Evolutionary conservation across 2,888 invertebrate genomes (phyloP).

Genomic region (Cistogaster globosa): DNA sequence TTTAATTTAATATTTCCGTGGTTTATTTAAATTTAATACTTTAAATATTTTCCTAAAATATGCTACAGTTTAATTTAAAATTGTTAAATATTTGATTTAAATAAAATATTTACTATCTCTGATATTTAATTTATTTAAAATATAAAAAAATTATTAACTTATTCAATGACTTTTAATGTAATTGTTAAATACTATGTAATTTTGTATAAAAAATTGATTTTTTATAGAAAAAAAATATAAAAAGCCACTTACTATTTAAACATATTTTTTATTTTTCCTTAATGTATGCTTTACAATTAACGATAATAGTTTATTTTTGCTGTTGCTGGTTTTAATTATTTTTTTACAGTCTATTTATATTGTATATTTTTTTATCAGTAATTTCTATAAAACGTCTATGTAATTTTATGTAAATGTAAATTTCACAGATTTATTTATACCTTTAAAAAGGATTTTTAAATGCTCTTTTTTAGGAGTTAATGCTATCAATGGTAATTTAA

Average conservation of each 20-base stretch:
- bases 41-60: no score
- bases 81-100: neutral
- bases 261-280: neutral
- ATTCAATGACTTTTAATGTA: constrained; percentile 66
- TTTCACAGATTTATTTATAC: constrained; percentile 31
- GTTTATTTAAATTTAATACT: no score
- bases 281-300: constrained; percentile 52
- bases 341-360: constrained; percentile 55
- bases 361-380: constrained; percentile 51
- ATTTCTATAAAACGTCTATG: constrained; percentile 16
- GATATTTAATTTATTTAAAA: neutral
- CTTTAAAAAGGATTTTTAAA: constrained; percentile 53
- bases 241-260: constrained; percentile 34
- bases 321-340: constrained; percentile 29
- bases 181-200: constrained; percentile 58
- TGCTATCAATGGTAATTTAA: constrained; percentile 30
- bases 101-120: neutral
- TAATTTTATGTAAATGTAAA: constrained; percentile 53
- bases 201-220: neutral
- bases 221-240: neutral
- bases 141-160: constrained; percentile 44
- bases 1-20: no score
- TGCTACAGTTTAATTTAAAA: no score
- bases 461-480: neutral
- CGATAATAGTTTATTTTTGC: constrained; percentile 11